Base-by-base conservation (phyloP, 2,113 vertebrate genomes). In the Gracilinanus agilis region DNA sequence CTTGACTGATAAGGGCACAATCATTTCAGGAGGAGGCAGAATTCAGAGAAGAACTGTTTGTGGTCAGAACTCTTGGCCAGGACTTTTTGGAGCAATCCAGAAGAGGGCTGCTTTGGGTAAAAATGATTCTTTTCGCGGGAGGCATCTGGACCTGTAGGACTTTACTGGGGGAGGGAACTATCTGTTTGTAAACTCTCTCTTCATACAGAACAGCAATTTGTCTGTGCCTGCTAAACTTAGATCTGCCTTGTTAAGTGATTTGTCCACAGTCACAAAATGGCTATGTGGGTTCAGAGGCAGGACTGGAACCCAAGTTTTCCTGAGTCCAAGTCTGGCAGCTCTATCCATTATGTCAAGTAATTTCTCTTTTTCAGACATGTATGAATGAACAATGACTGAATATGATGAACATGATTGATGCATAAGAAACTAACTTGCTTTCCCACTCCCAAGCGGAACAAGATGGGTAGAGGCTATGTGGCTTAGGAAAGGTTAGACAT, bases 341-440 rank as follows among this genome's bases (percentile, higher is more conserved):
- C 1, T 3, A 21, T 19, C 67, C 67, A 40, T 1, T 2, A 21
- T 83, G 6, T 19, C 34, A 83, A 19, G 16, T 9, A 49, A 16
- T 75, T 34, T 75, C 58, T n/a, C 34, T 75, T 34, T 75, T 8
- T 83, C 49, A 94, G 4, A 90, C 1, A 89, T 24, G 44, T 44
- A 91, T 44, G n/a, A 92, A 93, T 55, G 75, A 90, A 93, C 92
- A 83, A 29, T n/a, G 55, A 75, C 2, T 49, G 49, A 49, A 49
- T 5, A 49, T 49, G 49, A 75, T 49, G 49, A 49, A 49, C 49
- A 49, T 49, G 49, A 75, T 12, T 40, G 34, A 40, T 40, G n/a
- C 13, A 75, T 16, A 13, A 75, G 61, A 75, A 4, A n/a, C 34
- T 75, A 67, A 3, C 29, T 75, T 75, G 61, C 34, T 40, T 58